Evolutionary conservation across 2,888 invertebrate species (phyloP), one percentile per base, ranked within the genome.

Genomic region (Stegana nigrithorax): DNA sequence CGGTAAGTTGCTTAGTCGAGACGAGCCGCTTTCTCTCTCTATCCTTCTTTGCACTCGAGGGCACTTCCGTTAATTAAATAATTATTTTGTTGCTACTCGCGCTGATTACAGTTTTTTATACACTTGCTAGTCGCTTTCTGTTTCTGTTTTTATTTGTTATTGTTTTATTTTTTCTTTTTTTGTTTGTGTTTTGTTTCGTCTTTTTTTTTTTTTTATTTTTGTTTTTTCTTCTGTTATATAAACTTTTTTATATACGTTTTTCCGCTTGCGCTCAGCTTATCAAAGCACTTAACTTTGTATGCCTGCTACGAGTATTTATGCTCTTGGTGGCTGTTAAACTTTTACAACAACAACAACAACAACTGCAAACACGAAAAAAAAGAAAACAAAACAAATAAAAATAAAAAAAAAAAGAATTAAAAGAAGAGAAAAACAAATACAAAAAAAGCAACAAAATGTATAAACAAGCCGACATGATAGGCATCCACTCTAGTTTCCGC

Each of bases 21-120:
- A n/a, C n/a, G n/a, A n/a, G n/a, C 17, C 39, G 5, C 39, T 32
- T 5, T 32, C 32, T 2, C 32, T 32, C 32, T 32, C 32, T 5
- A 2, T 32, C 32, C n/a, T 2, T 32, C n/a, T 39, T n/a, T 17
- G n/a, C 4, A 39, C 23, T 57, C 25, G 56, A 58, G 45, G 55
- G 67, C 73, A 76, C 72, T 75, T 74, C 67, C 66, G 73, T 78
- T 78, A 80, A 80, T 80, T 80, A 80, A 80, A 78, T 78, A 78
- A 80, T 80, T 80, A 76, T 75, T 80, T 76, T 76, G 75, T 77
- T 68, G 73, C 75, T n/a, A n/a, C 71, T 67, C 67, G 73, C 65
- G 73, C 75, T 77, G 73, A 77, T 76, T 76, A 77, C 77, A 70
- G 73, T 77, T 73, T 65, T 55, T 21, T 17, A 47, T 47, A 12